Percentiles rank a stretch among this genome's conserved stretches.
phyloP scores from a whole-genome alignment of 2,113 vertebrate species.

The Ailuropoda melanoleuca region DNA sequence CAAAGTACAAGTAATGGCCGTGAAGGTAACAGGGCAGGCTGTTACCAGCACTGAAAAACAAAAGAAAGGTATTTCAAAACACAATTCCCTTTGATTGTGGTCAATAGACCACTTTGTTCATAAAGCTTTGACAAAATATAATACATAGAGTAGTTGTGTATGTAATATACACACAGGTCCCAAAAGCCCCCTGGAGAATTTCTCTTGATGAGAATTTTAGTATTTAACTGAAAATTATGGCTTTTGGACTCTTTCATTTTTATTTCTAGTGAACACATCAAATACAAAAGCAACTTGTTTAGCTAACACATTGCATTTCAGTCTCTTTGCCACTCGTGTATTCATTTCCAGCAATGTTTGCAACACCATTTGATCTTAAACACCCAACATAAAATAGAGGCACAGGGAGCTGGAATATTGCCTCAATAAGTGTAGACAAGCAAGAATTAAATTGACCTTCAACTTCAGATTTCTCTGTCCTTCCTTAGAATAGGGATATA shows the following conservation, averaged over 20 bases:
- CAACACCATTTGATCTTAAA: conserved; percentile 53
- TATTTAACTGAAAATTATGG: neutral
- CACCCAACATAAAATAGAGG: conserved; percentile 25
- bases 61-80: neutral
- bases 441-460: conserved; percentile 65
- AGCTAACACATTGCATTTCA: conserved; percentile 21
- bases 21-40: neutral
- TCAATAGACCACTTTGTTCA: neutral
- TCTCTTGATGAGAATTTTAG: conserved; percentile 23
- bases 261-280: conserved; percentile 3
- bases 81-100: neutral
- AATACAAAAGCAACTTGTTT: conserved; percentile 28
- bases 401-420: neutral
- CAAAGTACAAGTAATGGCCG: neutral
- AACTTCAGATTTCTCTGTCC: conserved; percentile 21
- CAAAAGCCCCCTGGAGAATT: neutral
- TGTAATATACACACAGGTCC: neutral
- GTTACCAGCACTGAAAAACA: neutral
- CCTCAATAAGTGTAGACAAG: conserved; percentile 2
- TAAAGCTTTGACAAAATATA: neutral
- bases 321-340: neutral
- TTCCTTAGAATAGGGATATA: conserved; percentile 37
- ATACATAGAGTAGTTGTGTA: neutral
- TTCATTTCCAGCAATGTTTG: conserved; percentile 8
- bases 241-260: conserved; percentile 35